Evolutionary conservation across 1,140 invertebrate species (phyloP).

Genomic region (Tyrophagus putrescentiae): DNA sequence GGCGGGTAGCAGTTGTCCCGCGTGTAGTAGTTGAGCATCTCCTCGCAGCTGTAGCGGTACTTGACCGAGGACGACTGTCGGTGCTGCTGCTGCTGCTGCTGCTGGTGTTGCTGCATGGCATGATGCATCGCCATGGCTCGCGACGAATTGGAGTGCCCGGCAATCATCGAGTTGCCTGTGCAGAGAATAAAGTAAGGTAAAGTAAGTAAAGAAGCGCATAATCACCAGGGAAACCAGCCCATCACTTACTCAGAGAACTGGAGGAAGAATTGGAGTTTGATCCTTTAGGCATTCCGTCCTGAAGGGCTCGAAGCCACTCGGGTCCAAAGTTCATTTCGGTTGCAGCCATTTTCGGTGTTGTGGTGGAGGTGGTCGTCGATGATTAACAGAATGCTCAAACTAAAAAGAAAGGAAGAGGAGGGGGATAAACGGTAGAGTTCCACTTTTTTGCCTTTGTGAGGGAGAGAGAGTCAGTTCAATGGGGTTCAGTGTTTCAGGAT

Average conservation of each 20-base stretch:
- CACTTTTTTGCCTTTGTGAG: too few relatives aligned
- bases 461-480: too few relatives aligned
- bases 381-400: too few relatives aligned
- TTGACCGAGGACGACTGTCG: slow-evolving; percentile 46
- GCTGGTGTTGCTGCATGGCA: neutral
- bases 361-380: too few relatives aligned
- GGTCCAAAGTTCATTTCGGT: slow-evolving; percentile 40
- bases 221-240: neutral
- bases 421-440: too few relatives aligned
- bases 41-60: slow-evolving; percentile 65
- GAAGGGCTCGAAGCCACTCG: slow-evolving; percentile 33
- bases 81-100: neutral
- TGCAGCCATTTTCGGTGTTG: slow-evolving; percentile 28
- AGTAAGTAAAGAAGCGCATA: neutral
- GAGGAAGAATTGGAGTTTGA: slow-evolving; percentile 12
- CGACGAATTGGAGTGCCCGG: slow-evolving; percentile 31
- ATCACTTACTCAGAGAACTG: slow-evolving; percentile 4
- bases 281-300: neutral
- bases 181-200: neutral
- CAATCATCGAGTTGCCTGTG: neutral
- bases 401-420: too few relatives aligned
- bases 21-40: slow-evolving; percentile 68
- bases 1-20: slow-evolving; percentile 47
- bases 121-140: slow-evolving; percentile 34
- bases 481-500: too few relatives aligned